A percentile compares a stretch with the other conserved stretches of the same genome.
These are phyloP conservation scores for Baryphthengus martii DNA, from an alignment of 2,113 vertebrate species.

Conservation along the genomic window DNA sequence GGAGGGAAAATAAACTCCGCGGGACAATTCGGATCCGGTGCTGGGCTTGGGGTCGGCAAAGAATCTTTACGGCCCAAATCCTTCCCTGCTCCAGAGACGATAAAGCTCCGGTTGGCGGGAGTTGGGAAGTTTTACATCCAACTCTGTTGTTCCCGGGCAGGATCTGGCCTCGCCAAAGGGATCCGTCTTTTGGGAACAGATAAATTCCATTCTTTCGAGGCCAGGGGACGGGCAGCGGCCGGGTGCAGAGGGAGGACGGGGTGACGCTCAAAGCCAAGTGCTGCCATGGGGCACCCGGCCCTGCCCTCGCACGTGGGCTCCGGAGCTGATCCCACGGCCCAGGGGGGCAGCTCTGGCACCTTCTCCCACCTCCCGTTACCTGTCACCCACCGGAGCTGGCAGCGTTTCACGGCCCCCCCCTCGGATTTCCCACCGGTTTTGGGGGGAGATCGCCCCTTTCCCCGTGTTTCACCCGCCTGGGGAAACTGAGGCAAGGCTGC, in stretches of 20 bases:
- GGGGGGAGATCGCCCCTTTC: not conserved
- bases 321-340: not conserved
- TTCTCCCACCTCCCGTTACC: not conserved
- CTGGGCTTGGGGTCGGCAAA: not conserved
- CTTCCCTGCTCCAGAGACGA: fast-evolving
- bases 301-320: not conserved
- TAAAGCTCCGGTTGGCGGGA: not conserved
- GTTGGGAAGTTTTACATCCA: not conserved
- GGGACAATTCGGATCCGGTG: fast-evolving
- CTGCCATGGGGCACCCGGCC: not conserved
- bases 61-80: fast-evolving
- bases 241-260: not conserved
- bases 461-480: not conserved
- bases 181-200: not conserved
- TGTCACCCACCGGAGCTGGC: fast-evolving
- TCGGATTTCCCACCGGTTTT: fast-evolving
- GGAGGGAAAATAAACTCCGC: not conserved
- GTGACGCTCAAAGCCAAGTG: not conserved
- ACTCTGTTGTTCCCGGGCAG: not conserved
- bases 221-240: not conserved
- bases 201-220: not conserved
- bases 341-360: not conserved
- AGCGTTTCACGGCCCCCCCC: not conserved
- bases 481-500: not conserved
- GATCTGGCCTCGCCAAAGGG: not conserved